These are phyloP conservation scores for Drosophila prostipennis DNA, from an alignment of 2,888 invertebrate species.

Conservation along the genomic window DNA sequence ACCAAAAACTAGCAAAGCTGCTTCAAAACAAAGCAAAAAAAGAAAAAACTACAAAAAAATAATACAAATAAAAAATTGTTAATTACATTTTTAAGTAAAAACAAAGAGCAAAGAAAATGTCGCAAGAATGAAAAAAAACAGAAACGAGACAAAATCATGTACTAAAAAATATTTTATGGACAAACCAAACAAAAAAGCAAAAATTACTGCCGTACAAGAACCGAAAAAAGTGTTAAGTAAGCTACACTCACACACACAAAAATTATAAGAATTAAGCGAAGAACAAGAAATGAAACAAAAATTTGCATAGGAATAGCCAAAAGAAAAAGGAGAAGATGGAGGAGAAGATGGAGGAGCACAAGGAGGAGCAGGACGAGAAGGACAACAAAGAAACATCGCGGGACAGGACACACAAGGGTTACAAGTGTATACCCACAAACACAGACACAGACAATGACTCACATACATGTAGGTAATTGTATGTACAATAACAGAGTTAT, in stretches of 20 bases:
- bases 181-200: conserved; percentile 62
- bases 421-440: conserved; percentile 29
- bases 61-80: conserved; percentile 74
- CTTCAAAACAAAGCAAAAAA: conserved; percentile 63
- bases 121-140: conserved; percentile 47
- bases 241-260: conserved; percentile 41
- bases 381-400: conserved; percentile 51
- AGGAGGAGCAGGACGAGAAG: conserved; percentile 5
- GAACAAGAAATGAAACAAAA: conserved; percentile 46
- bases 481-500: conserved; percentile 61
- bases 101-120: conserved; percentile 52
- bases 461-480: conserved; percentile 37
- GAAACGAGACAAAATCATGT: conserved; percentile 46
- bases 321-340: background rate
- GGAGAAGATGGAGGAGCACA: too few relatives aligned
- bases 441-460: conserved; percentile 8
- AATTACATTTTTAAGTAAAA: conserved; percentile 82
- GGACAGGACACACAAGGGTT: conserved; percentile 58
- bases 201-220: conserved; percentile 77
- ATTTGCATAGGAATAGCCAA: conserved; percentile 58
- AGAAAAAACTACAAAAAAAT: conserved; percentile 50
- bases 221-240: conserved; percentile 67
- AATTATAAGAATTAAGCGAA: conserved; percentile 38
- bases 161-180: conserved; percentile 65
- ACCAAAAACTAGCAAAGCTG: conserved; percentile 60